These are phyloP conservation scores for Selene dorsalis DNA, from an alignment of 2,797 vertebrate genomes.

Conservation along the genomic window DNA sequence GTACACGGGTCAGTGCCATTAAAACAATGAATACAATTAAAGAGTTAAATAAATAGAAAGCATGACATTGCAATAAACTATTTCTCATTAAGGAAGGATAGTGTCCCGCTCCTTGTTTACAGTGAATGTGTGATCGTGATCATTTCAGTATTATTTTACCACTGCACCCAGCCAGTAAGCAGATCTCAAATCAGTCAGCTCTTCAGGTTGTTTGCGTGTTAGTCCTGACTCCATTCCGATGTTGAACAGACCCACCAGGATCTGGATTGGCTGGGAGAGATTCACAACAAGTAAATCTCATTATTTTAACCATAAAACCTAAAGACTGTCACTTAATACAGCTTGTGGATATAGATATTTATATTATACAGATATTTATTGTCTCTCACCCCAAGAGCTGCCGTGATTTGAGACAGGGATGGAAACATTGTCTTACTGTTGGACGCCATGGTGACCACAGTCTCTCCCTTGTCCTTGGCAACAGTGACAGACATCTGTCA, in stretches of 20 bases:
- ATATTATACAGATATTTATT: too few relatives aligned
- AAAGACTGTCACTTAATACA: fast-evolving
- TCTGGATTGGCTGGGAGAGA: slow-evolving; percentile 47
- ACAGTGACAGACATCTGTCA: slow-evolving; percentile 18
- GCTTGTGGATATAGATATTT: background rate
- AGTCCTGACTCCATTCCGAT: slow-evolving; percentile 55
- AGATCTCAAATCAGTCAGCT: slow-evolving; percentile 40
- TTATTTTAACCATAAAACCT: too few relatives aligned
- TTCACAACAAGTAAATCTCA: background rate
- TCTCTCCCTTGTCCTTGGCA: background rate
- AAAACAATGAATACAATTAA: background rate
- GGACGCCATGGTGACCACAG: background rate
- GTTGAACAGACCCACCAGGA: slow-evolving; percentile 64
- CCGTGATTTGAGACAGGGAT: background rate
- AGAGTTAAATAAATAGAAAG: background rate
- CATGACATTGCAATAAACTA: background rate
- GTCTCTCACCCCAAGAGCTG: slow-evolving; percentile 55
- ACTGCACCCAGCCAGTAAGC: slow-evolving; percentile 67
- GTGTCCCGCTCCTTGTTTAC: too few relatives aligned
- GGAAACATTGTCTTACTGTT: background rate
- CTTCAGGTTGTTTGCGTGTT: slow-evolving; percentile 3
- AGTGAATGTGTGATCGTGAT: background rate
- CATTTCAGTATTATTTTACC: slow-evolving; percentile 39
- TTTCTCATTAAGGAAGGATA: background rate
- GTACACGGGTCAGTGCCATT: background rate